Conservation (phyloP, 2,113 vertebrate species). For the Muntiacus muntjak region DNA sequence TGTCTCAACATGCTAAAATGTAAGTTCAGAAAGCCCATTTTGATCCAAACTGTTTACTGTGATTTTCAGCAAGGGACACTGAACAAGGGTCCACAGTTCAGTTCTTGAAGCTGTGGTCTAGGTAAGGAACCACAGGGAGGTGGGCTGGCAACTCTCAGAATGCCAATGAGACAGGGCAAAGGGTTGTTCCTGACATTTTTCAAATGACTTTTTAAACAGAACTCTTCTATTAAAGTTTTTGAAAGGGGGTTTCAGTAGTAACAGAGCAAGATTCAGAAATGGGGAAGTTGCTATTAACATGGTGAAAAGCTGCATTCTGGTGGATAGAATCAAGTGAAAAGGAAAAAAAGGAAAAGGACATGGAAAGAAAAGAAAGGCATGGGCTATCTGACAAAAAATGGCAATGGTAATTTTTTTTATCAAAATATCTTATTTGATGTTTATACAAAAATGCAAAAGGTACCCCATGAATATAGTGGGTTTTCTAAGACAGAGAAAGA, state of each 20-base stretch:
- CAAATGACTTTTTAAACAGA: slow-evolving; percentile 67
- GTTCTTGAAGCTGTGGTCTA: slow-evolving; percentile 66
- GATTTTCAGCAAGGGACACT: slow-evolving; percentile 75
- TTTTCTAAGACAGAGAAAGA: background rate
- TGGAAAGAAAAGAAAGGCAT: background rate
- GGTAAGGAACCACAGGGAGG: slow-evolving; percentile 74
- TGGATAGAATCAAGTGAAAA: background rate
- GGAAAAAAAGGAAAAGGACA: background rate
- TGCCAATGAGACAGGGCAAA: slow-evolving; percentile 56
- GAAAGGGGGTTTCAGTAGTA: slow-evolving; percentile 54
- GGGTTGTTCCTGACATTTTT: slow-evolving; percentile 59
- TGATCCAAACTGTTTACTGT: slow-evolving; percentile 78
- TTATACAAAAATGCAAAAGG: background rate
- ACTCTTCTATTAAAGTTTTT: slow-evolving; percentile 59
- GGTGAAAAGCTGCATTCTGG: background rate
- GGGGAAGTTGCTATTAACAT: background rate
- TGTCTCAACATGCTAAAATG: slow-evolving; percentile 72
- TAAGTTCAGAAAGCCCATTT: slow-evolving; percentile 77
- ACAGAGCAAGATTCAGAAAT: slow-evolving; percentile 46
- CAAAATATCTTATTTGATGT: background rate
- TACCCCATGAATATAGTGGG: background rate
- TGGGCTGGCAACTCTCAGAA: slow-evolving; percentile 68
- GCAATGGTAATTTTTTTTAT: background rate
- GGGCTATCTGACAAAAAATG: background rate
- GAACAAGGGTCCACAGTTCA: slow-evolving; percentile 80